phyloP scores from a whole-genome alignment of 2,113 vertebrate species.

The Excalfactoria chinensis region DNA sequence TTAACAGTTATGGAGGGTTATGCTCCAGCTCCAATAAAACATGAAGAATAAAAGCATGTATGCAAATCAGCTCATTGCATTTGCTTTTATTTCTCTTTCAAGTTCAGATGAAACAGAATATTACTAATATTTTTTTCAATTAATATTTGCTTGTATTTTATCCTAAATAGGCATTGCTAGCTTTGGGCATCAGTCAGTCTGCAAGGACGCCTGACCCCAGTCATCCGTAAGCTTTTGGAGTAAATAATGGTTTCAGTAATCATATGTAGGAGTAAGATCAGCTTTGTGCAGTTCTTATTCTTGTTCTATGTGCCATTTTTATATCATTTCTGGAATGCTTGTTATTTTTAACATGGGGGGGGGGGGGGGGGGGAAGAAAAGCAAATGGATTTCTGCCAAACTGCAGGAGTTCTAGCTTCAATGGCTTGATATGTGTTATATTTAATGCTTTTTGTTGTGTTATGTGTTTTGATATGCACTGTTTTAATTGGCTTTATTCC shows the following conservation, averaged over 20 bases:
- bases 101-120: background rate
- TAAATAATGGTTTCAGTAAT: slow-evolving; percentile 49
- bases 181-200: slow-evolving; percentile 96
- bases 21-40: background rate
- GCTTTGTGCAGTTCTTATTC: background rate
- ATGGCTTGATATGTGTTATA: background rate
- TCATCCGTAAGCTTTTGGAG: slow-evolving; percentile 89
- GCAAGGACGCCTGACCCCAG: slow-evolving; percentile 90
- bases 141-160: background rate
- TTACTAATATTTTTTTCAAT: background rate
- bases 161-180: slow-evolving; percentile 85
- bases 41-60: background rate
- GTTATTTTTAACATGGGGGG: background rate
- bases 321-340: background rate
- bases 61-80: background rate
- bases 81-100: background rate
- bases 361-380: background rate
- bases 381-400: background rate
- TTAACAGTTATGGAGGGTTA: background rate
- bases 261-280: background rate
- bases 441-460: background rate
- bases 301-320: background rate
- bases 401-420: background rate
- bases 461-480: background rate
- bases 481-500: background rate